Evolutionary conservation across 2,797 vertebrate genomes (phyloP), one percentile per base, ranked within the genome.

Genomic region (Pelodytes ibericus): DNA sequence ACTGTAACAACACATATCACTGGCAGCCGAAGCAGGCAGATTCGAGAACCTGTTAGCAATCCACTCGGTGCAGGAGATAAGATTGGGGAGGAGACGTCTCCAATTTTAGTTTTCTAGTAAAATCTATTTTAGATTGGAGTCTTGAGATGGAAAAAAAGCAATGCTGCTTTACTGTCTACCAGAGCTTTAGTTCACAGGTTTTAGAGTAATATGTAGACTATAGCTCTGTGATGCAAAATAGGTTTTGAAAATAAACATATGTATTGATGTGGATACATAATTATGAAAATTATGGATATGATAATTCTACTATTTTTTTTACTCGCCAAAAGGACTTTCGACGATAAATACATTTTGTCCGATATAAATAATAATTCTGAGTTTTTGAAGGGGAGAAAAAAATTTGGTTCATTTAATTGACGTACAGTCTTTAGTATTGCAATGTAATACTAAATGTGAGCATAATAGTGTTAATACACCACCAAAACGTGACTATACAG

Each of bases 41-140:
- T 60, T 30, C 56, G 61, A 36, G 11, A 59, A 61, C 57, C 56
- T 20, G 69, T 31, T 71, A 59, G 57, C 57, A 60, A 71, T 61
- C 59, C 58, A 62, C 70, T 24, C 53, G 58, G 63, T n/a, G 58
- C 22, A 13, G 58, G 22, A 62, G 47, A 68, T 27, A 53, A 56
- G 66, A 2, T 27, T 11, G 47, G 27, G 18, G 22, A n/a, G 18
- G 20, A 20, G 25, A 71, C 61, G 57, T 24, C 24, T 60, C 53
- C n/a, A 49, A 15, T 47, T 47, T 47, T 61, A 44, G 27, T 39
- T 47, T 30, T 39, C 25, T 29, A 16, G 24, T 61, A 71, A 71
- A 22, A 25, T 65, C 62, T 30, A 31, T 60, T 30, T 16, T 1
- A 44, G 2, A 1, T 44, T 44, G 3, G 3, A 44, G 13, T 44